A percentile compares a stretch with the other conserved stretches of the same genome.
These are phyloP conservation scores for Pipistrellus kuhlii DNA, from an alignment of 2,797 vertebrate genomes.

Conservation along the genomic window DNA sequence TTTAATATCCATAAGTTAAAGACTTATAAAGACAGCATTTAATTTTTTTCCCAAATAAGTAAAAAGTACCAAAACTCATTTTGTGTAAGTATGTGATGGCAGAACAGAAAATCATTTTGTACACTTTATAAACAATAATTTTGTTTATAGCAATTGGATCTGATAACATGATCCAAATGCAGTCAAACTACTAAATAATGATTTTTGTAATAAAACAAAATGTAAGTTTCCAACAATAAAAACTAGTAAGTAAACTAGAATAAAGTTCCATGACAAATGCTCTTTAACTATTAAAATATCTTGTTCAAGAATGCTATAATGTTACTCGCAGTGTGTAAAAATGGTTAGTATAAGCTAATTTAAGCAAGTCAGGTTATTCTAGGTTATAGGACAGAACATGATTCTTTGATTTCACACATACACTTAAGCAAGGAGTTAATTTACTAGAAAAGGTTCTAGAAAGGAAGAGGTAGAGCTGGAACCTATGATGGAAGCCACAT, in stretches of 20 bases:
- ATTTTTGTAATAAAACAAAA: slow-evolving; percentile 29
- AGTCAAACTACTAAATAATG: not conserved
- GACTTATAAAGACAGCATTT: not conserved
- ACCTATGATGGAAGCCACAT: not conserved
- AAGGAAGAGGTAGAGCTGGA: not conserved
- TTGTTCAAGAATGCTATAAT: not conserved
- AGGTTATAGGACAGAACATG: not conserved
- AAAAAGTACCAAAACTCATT: not conserved
- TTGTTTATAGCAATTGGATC: not conserved
- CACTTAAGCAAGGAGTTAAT: not conserved
- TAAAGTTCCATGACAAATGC: not conserved
- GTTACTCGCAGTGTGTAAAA: not conserved
- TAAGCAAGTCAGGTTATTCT: not conserved
- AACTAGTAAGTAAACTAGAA: not conserved
- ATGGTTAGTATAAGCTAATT: not conserved
- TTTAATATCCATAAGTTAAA: slow-evolving; percentile 15
- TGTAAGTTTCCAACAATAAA: not conserved
- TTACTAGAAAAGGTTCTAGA: not conserved
- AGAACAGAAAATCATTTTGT: slow-evolving; percentile 27
- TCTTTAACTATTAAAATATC: not conserved
- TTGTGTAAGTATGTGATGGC: not conserved
- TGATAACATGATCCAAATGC: not conserved
- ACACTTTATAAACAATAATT: not conserved
- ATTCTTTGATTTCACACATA: not conserved
- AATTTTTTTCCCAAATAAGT: not conserved